Evolutionary conservation across 30 jellyfish, hydroid and myxozoan genomes (phyloP).

Genomic region (Chrysaora quinquecirrha): DNA sequence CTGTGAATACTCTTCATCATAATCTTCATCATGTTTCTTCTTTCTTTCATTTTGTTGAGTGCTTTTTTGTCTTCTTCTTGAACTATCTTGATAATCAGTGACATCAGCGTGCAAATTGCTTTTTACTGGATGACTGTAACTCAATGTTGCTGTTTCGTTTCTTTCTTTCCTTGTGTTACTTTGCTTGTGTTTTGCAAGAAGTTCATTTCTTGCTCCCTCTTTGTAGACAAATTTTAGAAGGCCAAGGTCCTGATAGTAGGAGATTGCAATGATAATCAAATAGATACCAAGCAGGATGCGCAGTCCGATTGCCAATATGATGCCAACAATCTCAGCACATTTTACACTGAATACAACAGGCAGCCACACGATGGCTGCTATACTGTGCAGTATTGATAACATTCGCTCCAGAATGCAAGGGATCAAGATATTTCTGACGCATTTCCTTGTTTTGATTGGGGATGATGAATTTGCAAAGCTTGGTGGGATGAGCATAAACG

Average conservation of each 20-base stretch:
- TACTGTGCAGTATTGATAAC: conserved; percentile 25
- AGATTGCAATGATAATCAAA: conserved; percentile 34
- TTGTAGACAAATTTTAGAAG: conserved; percentile 44
- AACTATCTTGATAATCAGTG: conserved; percentile 15
- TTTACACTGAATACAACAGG: conserved; percentile 30
- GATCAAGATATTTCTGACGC: conserved; percentile 46
- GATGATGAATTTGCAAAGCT: conserved; percentile 27
- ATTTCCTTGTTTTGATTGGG: conserved; percentile 45
- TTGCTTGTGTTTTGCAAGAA: conserved; percentile 8
- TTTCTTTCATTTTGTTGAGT: conserved; percentile 1
- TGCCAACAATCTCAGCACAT: conserved; percentile 63
- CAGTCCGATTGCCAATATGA: conserved; percentile 40
- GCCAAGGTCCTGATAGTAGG: conserved; percentile 57
- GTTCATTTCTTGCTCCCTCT: conserved; percentile 19
- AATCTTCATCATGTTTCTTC: conserved; percentile 25
- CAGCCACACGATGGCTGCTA: conserved; percentile 61
- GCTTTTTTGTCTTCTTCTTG: not conserved
- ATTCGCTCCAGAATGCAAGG: conserved; percentile 37
- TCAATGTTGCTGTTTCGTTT: not conserved
- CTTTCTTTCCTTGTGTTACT: conserved; percentile 7
- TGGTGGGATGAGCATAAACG: conserved; percentile 48
- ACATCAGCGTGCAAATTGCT: not conserved
- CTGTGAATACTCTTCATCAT: conserved; percentile 6
- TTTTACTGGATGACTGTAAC: not conserved
- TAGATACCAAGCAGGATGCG: conserved; percentile 54